These are phyloP conservation scores for Oreonectes daqikongensis DNA, from an alignment of 2,797 vertebrate species.

Conservation along the genomic window DNA sequence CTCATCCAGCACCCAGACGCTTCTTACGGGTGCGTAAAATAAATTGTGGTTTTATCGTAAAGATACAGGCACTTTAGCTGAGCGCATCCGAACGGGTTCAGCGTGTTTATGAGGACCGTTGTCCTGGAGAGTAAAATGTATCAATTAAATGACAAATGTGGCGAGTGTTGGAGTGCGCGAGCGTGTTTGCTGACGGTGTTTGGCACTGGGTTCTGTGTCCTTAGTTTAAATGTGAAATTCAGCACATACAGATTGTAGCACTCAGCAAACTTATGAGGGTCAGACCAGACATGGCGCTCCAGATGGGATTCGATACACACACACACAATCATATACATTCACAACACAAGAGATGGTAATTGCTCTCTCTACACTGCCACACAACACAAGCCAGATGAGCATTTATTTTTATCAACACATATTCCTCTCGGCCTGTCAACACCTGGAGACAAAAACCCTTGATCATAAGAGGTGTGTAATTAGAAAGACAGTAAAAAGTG, in stretches of 20 bases:
- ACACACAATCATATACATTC: slow-evolving; percentile 20
- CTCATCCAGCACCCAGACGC: slow-evolving; percentile 18
- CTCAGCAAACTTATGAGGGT: slow-evolving; percentile 56
- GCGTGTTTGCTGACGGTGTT: slow-evolving; percentile 15
- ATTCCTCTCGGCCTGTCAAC: not conserved
- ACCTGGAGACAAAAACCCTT: not conserved
- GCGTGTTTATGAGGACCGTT: slow-evolving; percentile 39
- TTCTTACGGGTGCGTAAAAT: slow-evolving; percentile 50
- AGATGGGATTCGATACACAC: slow-evolving; percentile 43
- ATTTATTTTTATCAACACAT: slow-evolving; percentile 21
- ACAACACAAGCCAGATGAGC: slow-evolving; percentile 24
- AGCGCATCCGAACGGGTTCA: slow-evolving; percentile 12
- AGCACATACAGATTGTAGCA: slow-evolving; percentile 55
- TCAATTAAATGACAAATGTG: slow-evolving; percentile 51
- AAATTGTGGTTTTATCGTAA: slow-evolving; percentile 44
- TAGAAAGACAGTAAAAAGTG: not conserved
- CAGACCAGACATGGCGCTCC: slow-evolving; percentile 31
- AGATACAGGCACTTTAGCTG: slow-evolving; percentile 37
- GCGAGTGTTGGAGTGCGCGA: slow-evolving; percentile 25
- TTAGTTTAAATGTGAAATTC: slow-evolving; percentile 53
- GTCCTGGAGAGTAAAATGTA: slow-evolving; percentile 36
- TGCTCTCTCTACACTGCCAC: slow-evolving; percentile 1
- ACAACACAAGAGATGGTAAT: slow-evolving; percentile 14
- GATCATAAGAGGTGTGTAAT: slow-evolving; percentile 14
- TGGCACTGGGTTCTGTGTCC: slow-evolving; percentile 42